Percentiles rank a stretch among this genome's conserved stretches.
phyloP scores from a whole-genome alignment of 2,113 vertebrate species.

The Edolisoma coerulescens region DNA sequence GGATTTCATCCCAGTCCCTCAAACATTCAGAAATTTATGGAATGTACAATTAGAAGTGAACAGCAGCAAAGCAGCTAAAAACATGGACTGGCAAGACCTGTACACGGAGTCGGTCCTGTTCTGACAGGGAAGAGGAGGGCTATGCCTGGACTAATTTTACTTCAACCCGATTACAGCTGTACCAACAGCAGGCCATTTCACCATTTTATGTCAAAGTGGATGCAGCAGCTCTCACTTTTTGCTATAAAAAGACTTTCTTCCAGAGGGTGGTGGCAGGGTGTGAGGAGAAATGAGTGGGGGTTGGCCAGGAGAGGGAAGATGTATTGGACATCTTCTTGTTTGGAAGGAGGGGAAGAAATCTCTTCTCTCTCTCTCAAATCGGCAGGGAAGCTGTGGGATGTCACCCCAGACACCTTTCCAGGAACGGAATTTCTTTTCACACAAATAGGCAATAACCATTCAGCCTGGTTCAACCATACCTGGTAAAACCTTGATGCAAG shows the following conservation, averaged over 20 bases:
- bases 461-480: constrained; percentile 67
- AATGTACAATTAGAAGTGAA: constrained; percentile 73
- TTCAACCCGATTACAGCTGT: constrained; percentile 11
- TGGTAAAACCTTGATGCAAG: constrained; percentile 74
- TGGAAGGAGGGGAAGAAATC: neutral
- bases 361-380: constrained; percentile 43
- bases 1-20: constrained; percentile 79
- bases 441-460: constrained; percentile 48
- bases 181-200: constrained; percentile 17
- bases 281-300: neutral
- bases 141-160: constrained; percentile 62
- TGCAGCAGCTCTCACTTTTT: constrained; percentile 43
- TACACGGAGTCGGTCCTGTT: constrained; percentile 57
- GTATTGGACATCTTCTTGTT: neutral
- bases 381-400: constrained; percentile 51
- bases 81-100: constrained; percentile 70
- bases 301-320: neutral
- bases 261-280: neutral
- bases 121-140: constrained; percentile 50
- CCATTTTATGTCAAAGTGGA: neutral
- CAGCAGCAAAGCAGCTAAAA: constrained; percentile 74
- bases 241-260: constrained; percentile 28
- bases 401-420: constrained; percentile 48
- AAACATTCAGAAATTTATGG: constrained; percentile 72
- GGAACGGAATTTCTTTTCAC: constrained; percentile 59